Conservation (phyloP, 1,140 invertebrate species). For the Nasonia longicornis region DNA sequence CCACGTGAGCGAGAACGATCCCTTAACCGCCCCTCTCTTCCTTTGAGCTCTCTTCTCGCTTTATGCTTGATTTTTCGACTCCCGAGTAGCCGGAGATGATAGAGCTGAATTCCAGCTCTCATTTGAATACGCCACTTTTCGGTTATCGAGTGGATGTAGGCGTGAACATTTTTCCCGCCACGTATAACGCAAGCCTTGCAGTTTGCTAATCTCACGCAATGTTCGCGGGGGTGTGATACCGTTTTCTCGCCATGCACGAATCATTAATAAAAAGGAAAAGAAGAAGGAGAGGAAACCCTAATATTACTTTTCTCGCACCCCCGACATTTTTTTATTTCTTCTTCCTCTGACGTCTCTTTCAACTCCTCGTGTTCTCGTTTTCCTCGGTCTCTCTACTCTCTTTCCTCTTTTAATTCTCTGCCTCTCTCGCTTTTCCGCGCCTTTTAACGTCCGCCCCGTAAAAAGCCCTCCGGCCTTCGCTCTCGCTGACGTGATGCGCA, state of each 20-base stretch:
- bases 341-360: slow-evolving; percentile 8
- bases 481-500: slow-evolving; percentile 27
- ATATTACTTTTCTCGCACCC: slow-evolving; percentile 1
- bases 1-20: not conserved
- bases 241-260: not conserved
- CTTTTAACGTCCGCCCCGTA: slow-evolving; percentile 29
- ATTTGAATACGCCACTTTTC: slow-evolving; percentile 2
- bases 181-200: not conserved
- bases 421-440: slow-evolving; percentile 22
- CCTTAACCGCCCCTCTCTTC: not conserved
- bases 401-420: slow-evolving; percentile 24
- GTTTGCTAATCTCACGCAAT: not conserved
- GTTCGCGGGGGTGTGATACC: not conserved
- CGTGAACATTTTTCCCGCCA: not conserved
- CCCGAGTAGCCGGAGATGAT: too few relatives aligned
- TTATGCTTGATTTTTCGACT: not conserved
- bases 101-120: not conserved
- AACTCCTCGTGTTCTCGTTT: slow-evolving; percentile 12
- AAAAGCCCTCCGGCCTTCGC: slow-evolving; percentile 13
- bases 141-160: too few relatives aligned
- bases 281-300: not conserved
- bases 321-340: not conserved
- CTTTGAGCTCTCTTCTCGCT: not conserved
- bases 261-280: not conserved
- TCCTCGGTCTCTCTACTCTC: not conserved